These are phyloP conservation scores for Typhlichthys subterraneus DNA, from an alignment of 2,797 vertebrate species.

Conservation along the genomic window DNA sequence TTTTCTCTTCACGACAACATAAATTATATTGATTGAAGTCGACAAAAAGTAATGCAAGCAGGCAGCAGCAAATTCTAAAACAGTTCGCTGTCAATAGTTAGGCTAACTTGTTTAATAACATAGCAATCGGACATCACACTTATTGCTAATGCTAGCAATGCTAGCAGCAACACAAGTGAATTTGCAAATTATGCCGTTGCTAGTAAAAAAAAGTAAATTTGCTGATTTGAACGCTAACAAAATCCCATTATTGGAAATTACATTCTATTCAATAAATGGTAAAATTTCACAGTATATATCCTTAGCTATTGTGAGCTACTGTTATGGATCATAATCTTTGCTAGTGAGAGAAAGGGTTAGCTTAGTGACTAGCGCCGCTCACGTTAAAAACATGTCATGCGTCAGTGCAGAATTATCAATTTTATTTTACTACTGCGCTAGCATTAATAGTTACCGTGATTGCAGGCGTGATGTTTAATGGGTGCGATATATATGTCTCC, in stretches of 20 bases:
- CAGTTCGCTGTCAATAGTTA: neutral
- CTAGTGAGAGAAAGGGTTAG: conserved; percentile 47
- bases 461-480: conserved; percentile 29
- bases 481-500: conserved; percentile 32
- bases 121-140: conserved; percentile 15
- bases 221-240: neutral
- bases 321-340: conserved; percentile 50
- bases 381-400: conserved; percentile 24
- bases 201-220: too few relatives aligned
- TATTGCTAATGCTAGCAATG: conserved; percentile 45
- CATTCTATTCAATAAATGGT: too few relatives aligned
- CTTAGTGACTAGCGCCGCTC: conserved; percentile 20
- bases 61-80: neutral
- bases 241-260: neutral
- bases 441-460: conserved; percentile 53
- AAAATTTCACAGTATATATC: conserved; percentile 9
- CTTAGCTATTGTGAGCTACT: conserved; percentile 19
- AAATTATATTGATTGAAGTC: too few relatives aligned
- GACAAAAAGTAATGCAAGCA: neutral
- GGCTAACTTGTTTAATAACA: neutral
- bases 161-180: conserved; percentile 9
- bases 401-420: conserved; percentile 20
- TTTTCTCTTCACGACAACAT: conserved; percentile 10
- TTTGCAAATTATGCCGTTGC: neutral
- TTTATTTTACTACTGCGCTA: neutral